Evolutionary conservation across 2,888 invertebrate genomes (phyloP), one percentile per base, ranked within the genome.

Genomic region (Empis stercorea): DNA sequence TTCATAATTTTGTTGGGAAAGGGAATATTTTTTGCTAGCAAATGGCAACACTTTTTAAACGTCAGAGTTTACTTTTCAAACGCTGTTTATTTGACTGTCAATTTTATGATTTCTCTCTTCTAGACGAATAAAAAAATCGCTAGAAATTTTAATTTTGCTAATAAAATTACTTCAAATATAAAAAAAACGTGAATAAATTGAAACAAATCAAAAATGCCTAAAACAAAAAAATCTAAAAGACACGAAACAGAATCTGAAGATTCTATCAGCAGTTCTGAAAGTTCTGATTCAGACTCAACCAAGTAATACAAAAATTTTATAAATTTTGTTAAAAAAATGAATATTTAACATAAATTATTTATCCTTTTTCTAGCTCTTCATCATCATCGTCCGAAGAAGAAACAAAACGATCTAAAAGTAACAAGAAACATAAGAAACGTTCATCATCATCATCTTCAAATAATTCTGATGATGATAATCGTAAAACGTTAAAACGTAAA

Each of bases 291-390:
- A 3, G 47, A 47, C 30, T 46, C 49, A 4, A 10, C 17, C 11
- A 27, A 27, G 23, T 27, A 27, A 20, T 5, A 20, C n/a, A 20
- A 27, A 9, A 27, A 27, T 27, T 7, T 7, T 27, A n/a, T n/a
- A n/a, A n/a, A n/a, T n/a, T n/a, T n/a, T n/a, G n/a, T n/a, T n/a
- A n/a, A n/a, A n/a, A n/a, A n/a, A n/a, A n/a, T n/a, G n/a, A n/a
- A n/a, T n/a, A n/a, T n/a, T n/a, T n/a, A 45, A 16, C 3, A 51
- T 49, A 9, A 51, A 50, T n/a, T 3, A 51, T 53, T 2, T 53
- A 56, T 1, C 49, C 56, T 15, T 50, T 53, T 9, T 51, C 54
- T 3, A 44, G 49, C 2, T 49, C 52, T 10, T 49, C 50, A 2
- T 48, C 53, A 6, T 43, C 49, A 9, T 50, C 52, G 20, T 51